Evolutionary conservation across 1,140 invertebrate genomes (phyloP).

Genomic region (Zaprionus africanus): DNA sequence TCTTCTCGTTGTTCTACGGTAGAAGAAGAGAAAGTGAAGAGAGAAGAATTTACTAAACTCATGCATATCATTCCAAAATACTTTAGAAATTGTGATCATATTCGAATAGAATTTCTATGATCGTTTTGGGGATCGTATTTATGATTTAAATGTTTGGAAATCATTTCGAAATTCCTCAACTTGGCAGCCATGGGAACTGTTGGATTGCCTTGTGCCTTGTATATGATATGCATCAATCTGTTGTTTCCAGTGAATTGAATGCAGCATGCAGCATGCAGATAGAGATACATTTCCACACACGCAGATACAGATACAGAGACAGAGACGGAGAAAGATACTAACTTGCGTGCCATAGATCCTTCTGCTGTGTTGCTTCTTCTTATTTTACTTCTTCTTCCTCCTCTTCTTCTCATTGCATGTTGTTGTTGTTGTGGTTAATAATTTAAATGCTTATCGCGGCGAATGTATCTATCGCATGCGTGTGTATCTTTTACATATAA

Average conservation of each 20-base stretch:
- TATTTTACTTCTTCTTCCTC: slow-evolving; percentile 10
- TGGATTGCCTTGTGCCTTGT: not conserved
- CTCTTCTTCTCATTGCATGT: slow-evolving; percentile 17
- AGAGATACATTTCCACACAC: too few species aligned
- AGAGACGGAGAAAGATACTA: slow-evolving; percentile 3
- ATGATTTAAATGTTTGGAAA: not conserved
- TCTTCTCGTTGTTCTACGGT: too few species aligned
- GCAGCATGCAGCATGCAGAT: not conserved
- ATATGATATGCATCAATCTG: not conserved
- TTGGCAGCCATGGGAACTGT: not conserved
- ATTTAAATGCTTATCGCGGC: slow-evolving; percentile 77
- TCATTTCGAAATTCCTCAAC: not conserved
- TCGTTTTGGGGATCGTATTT: not conserved
- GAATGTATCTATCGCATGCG: slow-evolving; percentile 73
- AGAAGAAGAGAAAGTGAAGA: too few species aligned
- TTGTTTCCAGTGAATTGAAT: slow-evolving; percentile 62
- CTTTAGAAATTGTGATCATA: too few species aligned
- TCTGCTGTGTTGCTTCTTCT: not conserved
- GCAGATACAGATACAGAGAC: slow-evolving; percentile 30
- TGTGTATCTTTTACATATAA: slow-evolving; percentile 81
- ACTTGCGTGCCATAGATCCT: slow-evolving; percentile 55
- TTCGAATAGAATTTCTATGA: too few species aligned
- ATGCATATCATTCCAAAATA: too few species aligned
- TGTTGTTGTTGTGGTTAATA: slow-evolving; percentile 67
- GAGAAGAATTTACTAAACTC: too few species aligned